Evolutionary conservation across 2,797 vertebrate species (phyloP), one percentile per base, ranked within the genome.

Genomic region (Pseudochirops cupreus): DNA sequence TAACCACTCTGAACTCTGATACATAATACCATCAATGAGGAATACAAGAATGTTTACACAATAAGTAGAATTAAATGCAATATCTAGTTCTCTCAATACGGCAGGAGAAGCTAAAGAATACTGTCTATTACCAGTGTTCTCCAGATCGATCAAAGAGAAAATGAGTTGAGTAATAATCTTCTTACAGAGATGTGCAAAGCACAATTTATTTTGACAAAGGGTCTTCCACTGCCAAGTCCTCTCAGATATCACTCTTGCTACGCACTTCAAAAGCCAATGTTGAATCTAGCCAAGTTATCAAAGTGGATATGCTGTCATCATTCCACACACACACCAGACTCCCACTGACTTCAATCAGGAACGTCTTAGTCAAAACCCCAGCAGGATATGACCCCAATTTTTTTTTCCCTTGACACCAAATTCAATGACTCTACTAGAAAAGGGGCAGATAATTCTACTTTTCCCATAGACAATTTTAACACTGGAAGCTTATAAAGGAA

Each of bases 1-100:
- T 97, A 94, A 97, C 90, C 2, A 90, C 95, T 97, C 93, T 93
- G 93, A 97, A 97, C 31, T 97, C 90, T 91, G 87, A 56, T 56
- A 95, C 74, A 95, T 95, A 95, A 94, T 93, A 96, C 46, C 97
- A 56, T 94, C 59, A 97, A 91, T 95, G 91, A 93, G 1, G 14
- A 97, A 94, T 95, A 56, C 87, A 97, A 91, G 52, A 97, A 74
- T 94, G 29, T 94, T 97, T 97, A 96, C 55, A 91, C 87, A 67
- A 94, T 59, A 97, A 92, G 91, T 0, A 96, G 91, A 97, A 97
- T 50, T 33, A 94, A 96, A 93, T 5, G 0, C 12, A 93, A 1
- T 92, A 97, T 91, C 52, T 59, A 90, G 93, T 92, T 62, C 94
- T 50, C 39, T 92, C 46, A n/a, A 55, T 92, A 59, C 21, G 54